A percentile compares a stretch with the other conserved stretches of the same genome.
Conservation (phyloP, 2,888 invertebrate species). For the Mycalesis mineus region DNA sequence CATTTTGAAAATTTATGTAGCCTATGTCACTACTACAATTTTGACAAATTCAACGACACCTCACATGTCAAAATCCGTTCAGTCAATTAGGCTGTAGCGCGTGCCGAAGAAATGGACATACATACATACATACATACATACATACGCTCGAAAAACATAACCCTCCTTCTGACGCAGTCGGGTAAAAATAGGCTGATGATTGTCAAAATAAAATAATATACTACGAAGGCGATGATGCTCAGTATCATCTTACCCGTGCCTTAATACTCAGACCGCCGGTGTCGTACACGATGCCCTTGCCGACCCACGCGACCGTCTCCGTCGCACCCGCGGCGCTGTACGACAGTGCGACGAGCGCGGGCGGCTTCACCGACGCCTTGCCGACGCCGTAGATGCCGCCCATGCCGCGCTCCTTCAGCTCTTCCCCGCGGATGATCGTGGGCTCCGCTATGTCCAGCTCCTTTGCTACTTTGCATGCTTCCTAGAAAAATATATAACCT, state of each 20-base stretch:
- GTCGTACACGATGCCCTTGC: constrained; percentile 96
- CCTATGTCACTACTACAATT: no score
- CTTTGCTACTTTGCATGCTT: constrained; percentile 81
- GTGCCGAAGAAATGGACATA: no score
- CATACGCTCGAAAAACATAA: no score
- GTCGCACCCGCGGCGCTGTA: constrained; percentile 79
- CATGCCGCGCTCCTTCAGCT: constrained; percentile 85
- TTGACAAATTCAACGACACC: no score
- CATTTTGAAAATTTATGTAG: no score
- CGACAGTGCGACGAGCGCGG: constrained; percentile 82
- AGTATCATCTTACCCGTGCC: constrained; percentile 80
- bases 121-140: no score
- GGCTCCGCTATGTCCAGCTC: constrained; percentile 81
- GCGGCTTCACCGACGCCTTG: constrained; percentile 70
- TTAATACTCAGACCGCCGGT: constrained; percentile 96
- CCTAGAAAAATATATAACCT: constrained; percentile 60
- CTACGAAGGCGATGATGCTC: not conserved
- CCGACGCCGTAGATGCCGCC: constrained; percentile 94
- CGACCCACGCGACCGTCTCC: constrained; percentile 89
- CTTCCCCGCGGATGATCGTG: constrained; percentile 87
- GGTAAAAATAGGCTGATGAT: no score
- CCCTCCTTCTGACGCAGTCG: no score
- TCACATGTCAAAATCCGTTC: no score
- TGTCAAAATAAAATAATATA: no score
- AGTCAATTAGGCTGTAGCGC: no score